These are phyloP conservation scores for Sesia bembeciformis DNA, from an alignment of 2,888 invertebrate genomes.

Conservation along the genomic window DNA sequence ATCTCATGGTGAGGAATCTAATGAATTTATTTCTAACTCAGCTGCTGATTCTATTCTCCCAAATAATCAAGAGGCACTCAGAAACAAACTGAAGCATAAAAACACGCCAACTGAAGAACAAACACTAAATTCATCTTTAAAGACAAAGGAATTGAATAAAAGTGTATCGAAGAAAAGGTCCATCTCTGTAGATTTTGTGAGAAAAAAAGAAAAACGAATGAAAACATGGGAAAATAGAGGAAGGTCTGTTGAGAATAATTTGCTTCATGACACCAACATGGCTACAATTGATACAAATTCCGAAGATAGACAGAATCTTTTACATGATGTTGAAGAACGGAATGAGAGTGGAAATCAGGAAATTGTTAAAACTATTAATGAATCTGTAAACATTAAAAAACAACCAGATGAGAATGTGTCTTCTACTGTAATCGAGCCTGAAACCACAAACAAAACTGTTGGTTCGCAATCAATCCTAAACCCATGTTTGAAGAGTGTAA, in stretches of 20 bases:
- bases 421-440: neutral
- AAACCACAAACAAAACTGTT: neutral
- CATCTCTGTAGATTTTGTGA: too few relatives aligned
- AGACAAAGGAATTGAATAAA: neutral
- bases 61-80: constrained; percentile 53
- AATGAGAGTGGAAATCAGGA: neutral
- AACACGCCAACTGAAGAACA: neutral
- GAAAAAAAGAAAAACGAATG: too few relatives aligned
- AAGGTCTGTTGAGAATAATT: too few relatives aligned
- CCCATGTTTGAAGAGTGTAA: constrained; percentile 49
- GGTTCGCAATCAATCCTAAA: constrained; percentile 16
- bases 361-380: neutral
- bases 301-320: too few relatives aligned
- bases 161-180: neutral
- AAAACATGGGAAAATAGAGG: too few relatives aligned
- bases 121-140: neutral
- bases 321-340: neutral
- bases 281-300: too few relatives aligned
- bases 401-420: neutral
- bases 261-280: too few relatives aligned
- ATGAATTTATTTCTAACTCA: constrained; percentile 14
- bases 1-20: too few relatives aligned
- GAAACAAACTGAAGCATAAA: constrained; percentile 2
- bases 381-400: neutral
- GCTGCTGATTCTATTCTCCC: constrained; percentile 45